Conservation (phyloP, 1,140 invertebrate species). For the Tenebrio molitor region DNA sequence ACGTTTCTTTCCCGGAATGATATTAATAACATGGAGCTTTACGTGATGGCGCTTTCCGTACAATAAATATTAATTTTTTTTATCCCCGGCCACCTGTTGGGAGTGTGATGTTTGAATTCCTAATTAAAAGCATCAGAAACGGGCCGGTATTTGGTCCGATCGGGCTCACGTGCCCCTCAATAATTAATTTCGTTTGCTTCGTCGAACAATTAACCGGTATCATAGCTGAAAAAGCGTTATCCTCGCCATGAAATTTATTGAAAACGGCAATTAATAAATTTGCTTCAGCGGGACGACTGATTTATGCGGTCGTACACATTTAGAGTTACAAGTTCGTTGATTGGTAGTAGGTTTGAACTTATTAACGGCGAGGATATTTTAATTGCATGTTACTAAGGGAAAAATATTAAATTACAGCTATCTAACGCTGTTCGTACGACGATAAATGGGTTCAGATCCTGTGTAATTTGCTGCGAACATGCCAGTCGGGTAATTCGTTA, state of each 20-base stretch:
- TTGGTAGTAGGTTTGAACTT: slow-evolving; percentile 44
- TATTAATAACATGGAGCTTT: slow-evolving; percentile 23
- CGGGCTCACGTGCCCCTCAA: slow-evolving; percentile 4
- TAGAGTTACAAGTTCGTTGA: slow-evolving; percentile 19
- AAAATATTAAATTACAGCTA: slow-evolving; percentile 38
- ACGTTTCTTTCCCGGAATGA: slow-evolving; percentile 26
- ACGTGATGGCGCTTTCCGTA: slow-evolving; percentile 22
- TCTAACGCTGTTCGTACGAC: slow-evolving; percentile 34
- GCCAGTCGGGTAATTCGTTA: slow-evolving; percentile 30
- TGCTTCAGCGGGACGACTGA: slow-evolving; percentile 1
- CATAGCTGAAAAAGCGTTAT: background rate
- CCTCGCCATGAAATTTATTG: background rate
- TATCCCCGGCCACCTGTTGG: slow-evolving; percentile 21
- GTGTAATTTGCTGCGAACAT: slow-evolving; percentile 33
- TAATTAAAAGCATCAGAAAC: slow-evolving; percentile 9
- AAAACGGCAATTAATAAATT: slow-evolving; percentile 11
- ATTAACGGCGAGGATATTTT: slow-evolving; percentile 34
- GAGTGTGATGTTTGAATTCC: slow-evolving; percentile 19
- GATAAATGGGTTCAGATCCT: slow-evolving; percentile 35
- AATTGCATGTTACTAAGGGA: slow-evolving; percentile 35
- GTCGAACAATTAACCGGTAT: slow-evolving; percentile 6
- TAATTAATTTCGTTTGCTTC: background rate
- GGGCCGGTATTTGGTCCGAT: background rate
- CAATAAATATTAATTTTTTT: slow-evolving; percentile 34
- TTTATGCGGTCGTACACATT: slow-evolving; percentile 16